These are phyloP conservation scores for Synanthedon myopaeformis DNA, from an alignment of 2,888 invertebrate species.

Conservation along the genomic window DNA sequence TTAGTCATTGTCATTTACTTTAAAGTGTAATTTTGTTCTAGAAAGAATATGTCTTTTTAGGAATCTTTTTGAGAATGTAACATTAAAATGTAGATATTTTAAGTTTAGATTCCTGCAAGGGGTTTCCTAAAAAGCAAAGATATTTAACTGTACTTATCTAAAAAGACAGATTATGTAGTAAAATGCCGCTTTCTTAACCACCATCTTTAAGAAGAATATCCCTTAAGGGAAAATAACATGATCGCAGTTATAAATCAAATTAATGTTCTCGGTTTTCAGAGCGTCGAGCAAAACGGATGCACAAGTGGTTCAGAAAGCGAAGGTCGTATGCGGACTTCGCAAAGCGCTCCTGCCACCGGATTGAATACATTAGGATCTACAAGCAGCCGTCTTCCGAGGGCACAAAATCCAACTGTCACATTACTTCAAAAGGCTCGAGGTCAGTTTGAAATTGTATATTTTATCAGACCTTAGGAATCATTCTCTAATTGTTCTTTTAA, in stretches of 20 bases:
- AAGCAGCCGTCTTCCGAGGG: constrained; percentile 76
- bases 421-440: constrained; percentile 90
- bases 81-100: too few species aligned
- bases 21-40: too few species aligned
- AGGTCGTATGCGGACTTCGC: constrained; percentile 65
- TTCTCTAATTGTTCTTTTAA: too few species aligned
- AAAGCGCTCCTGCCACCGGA: constrained; percentile 75
- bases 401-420: constrained; percentile 89
- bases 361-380: constrained; percentile 49
- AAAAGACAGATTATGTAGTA: too few species aligned
- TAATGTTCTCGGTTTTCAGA: constrained; percentile 3
- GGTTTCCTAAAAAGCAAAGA: too few species aligned
- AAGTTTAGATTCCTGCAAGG: too few species aligned
- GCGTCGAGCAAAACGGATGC: constrained; percentile 50
- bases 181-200: not conserved
- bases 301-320: constrained; percentile 59
- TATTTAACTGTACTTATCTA: too few species aligned
- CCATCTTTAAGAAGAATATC: constrained; percentile 1
- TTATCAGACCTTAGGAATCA: not conserved
- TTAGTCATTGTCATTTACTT: too few species aligned
- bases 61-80: too few species aligned
- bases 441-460: constrained; percentile 31
- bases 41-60: too few species aligned
- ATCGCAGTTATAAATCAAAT: not conserved
- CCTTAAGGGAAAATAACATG: not conserved